phyloP scores from a whole-genome alignment of 2,888 invertebrate genomes.

The Dryobota labecula region DNA sequence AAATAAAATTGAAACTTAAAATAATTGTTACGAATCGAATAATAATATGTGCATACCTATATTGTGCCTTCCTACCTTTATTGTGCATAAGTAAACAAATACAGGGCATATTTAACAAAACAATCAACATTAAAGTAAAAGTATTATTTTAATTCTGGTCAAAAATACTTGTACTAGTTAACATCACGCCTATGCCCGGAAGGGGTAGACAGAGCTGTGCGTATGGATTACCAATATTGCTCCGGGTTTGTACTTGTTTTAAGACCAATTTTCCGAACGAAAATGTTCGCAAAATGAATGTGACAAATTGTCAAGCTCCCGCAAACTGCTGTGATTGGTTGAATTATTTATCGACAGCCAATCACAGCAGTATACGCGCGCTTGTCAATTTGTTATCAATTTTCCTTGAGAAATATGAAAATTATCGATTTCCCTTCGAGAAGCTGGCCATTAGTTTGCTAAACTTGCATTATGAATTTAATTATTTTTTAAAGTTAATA shows the following conservation, averaged over 20 bases:
- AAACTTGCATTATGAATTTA: neutral
- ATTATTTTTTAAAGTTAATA: neutral
- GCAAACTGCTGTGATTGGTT: neutral
- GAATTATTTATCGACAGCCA: neutral
- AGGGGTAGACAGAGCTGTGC: too few species aligned
- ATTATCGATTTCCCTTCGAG: too few species aligned
- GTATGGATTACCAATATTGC: neutral
- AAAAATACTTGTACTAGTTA: neutral
- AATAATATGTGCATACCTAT: neutral
- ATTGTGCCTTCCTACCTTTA: neutral
- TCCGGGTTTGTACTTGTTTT: neutral
- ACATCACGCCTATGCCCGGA: too few species aligned
- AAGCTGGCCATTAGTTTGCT: too few species aligned
- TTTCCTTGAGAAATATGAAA: too few species aligned
- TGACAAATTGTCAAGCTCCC: neutral
- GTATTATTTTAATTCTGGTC: neutral
- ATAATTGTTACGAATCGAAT: conserved; percentile 8
- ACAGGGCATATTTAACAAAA: neutral
- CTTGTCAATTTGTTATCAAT: neutral
- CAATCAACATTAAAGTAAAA: neutral
- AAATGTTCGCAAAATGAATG: neutral
- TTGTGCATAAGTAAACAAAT: neutral
- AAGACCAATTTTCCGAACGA: neutral
- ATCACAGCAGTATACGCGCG: neutral
- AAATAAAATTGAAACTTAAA: neutral